Evolutionary conservation across 1,140 invertebrate genomes (phyloP), one percentile per base, ranked within the genome.

Genomic region (Drosophila guanche): DNA sequence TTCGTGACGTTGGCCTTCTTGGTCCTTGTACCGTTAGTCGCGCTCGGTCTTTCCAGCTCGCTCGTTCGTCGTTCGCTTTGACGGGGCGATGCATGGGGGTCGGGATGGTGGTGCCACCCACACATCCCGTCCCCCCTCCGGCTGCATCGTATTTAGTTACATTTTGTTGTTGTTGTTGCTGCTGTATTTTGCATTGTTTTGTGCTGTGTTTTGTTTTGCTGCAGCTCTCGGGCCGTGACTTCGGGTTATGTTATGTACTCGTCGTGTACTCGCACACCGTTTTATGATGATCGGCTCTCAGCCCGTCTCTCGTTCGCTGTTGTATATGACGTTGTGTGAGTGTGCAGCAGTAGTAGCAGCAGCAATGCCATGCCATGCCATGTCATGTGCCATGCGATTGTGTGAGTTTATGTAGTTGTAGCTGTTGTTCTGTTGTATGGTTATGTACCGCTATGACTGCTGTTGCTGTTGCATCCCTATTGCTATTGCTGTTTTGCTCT

Each of bases 201-300:
- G 83, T 88, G 83, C 84, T 88, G 84, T 88, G 84, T 88, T 88
- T 88, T 88, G 84, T 88, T 89, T 89, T 85, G 81, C 79, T 84
- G 79, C 79, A 81, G 83, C 81, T 85, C 74, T 89, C 84, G 83
- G 75, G 70, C 79, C 84, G 66, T 83, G 84, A 77, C 78, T 88
- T 86, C 81, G 81, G 81, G 77, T 77, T 88, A 86, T 86, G 77
- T 77, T 88, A 86, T 86, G 51, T 81, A 86, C 81, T 69, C 33
- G 25, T 20, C 16, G 16, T 20, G 16, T 27, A 27, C 25, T 6
- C 5, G 25, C 25, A 27, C 25, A 27, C 25, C 33, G 33, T 37
- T 67, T 81, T 85, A 77, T 88, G 83, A 88, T 89, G 75, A 57
- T 83, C 83, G 84, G 83, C 83, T 89, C 75, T 83, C 83, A 75